Evolutionary conservation across 2,113 vertebrate genomes (phyloP).

Genomic region (Seriola dumerili): DNA sequence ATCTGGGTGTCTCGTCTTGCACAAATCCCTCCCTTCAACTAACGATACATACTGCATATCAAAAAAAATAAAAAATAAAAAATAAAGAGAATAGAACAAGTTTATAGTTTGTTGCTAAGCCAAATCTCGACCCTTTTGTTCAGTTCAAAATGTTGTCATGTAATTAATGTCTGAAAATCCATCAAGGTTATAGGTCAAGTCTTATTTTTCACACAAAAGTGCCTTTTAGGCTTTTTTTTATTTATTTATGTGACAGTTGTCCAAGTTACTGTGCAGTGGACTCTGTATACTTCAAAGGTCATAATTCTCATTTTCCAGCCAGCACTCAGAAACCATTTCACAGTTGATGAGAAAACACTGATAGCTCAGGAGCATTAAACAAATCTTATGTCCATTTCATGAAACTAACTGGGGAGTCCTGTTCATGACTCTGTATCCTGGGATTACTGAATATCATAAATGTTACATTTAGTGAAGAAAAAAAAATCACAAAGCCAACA

Average conservation of each 20-base stretch:
- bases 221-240: not conserved
- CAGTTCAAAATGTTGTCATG: conserved; percentile 1
- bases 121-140: conserved; percentile 15
- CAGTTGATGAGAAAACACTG: conserved; percentile 30
- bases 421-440: not conserved
- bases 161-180: too few relatives aligned
- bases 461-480: not conserved
- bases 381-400: conserved; percentile 14
- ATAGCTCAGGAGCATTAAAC: conserved; percentile 32
- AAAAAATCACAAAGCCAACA: conserved; percentile 3
- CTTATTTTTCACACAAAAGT: too few relatives aligned
- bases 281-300: conserved; percentile 25
- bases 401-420: conserved; percentile 3
- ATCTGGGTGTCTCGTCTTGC: conserved; percentile 64
- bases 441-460: conserved; percentile 15
- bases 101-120: too few relatives aligned
- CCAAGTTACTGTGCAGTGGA: not conserved
- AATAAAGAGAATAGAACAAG: conserved; percentile 15
- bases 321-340: conserved; percentile 9
- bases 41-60: conserved; percentile 55
- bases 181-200: too few relatives aligned
- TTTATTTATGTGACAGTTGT: conserved; percentile 21
- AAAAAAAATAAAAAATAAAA: conserved; percentile 53
- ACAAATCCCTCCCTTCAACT: conserved; percentile 46
- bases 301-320: conserved; percentile 14